A percentile compares a stretch with the other conserved stretches of the same genome.
Conservation (phyloP, 2,888 invertebrate genomes). For the Beris morrisii region DNA sequence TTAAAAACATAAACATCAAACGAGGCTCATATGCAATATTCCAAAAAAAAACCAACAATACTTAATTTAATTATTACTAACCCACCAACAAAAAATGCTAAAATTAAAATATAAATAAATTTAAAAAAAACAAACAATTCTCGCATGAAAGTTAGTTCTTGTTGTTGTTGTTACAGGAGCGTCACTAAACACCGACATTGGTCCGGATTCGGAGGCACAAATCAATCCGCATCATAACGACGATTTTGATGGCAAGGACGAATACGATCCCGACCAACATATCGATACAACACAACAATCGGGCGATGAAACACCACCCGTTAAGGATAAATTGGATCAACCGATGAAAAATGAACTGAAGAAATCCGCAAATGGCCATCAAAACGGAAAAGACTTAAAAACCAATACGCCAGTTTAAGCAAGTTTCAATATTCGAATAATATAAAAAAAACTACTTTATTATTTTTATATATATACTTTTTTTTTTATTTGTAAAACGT, state of each 20-base stretch:
- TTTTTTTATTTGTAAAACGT: not conserved
- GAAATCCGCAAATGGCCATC: slow-evolving; percentile 45
- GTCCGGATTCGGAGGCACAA: slow-evolving; percentile 64
- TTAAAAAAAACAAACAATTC: slow-evolving; percentile 4
- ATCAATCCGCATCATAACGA: slow-evolving; percentile 63
- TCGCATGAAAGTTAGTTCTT: slow-evolving; percentile 51
- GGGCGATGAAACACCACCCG: slow-evolving; percentile 54
- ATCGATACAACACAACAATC: slow-evolving; percentile 54
- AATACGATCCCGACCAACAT: slow-evolving; percentile 52
- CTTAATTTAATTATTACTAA: not conserved
- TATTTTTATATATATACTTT: no score
- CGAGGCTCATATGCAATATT: no score
- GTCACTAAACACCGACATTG: slow-evolving; percentile 63
- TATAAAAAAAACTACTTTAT: no score
- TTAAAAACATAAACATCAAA: not conserved
- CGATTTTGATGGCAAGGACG: slow-evolving; percentile 59
- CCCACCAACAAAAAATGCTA: not conserved
- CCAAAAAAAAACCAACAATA: slow-evolving; percentile 3
- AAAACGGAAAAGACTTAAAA: slow-evolving; percentile 49
- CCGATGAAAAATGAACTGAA: slow-evolving; percentile 54
- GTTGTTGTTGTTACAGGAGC: slow-evolving; percentile 65
- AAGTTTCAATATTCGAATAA: not conserved
- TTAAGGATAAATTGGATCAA: slow-evolving; percentile 54
- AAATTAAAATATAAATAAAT: not conserved
- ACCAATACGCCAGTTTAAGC: slow-evolving; percentile 54